phyloP scores from a whole-genome alignment of 1,140 invertebrate genomes.

The Atta texana region DNA sequence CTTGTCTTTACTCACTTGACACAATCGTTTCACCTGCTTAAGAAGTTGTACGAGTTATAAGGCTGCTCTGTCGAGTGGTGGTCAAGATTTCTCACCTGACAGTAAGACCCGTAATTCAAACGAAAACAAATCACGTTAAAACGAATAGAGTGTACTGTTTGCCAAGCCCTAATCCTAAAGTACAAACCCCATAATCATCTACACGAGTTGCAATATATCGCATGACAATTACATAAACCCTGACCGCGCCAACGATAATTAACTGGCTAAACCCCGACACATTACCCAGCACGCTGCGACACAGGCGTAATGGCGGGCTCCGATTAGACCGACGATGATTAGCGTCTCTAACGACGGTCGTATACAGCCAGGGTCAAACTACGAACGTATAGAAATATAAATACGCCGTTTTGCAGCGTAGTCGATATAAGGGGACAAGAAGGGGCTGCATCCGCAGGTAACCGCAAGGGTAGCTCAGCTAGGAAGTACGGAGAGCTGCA shows the following conservation, averaged over 20 bases:
- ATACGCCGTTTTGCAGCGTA: slow-evolving; percentile 65
- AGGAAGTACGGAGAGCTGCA: slow-evolving; percentile 74
- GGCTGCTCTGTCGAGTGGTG: background rate
- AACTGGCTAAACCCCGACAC: slow-evolving; percentile 23
- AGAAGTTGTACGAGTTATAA: slow-evolving; percentile 6
- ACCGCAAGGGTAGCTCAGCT: slow-evolving; percentile 51
- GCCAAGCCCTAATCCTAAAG: background rate
- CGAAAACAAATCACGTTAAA: slow-evolving; percentile 1
- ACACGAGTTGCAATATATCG: slow-evolving; percentile 7
- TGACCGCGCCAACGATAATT: slow-evolving; percentile 34
- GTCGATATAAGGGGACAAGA: slow-evolving; percentile 12
- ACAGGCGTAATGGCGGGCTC: background rate
- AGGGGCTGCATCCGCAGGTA: slow-evolving; percentile 52
- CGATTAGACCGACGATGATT: slow-evolving; percentile 34
- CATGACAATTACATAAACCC: slow-evolving; percentile 23
- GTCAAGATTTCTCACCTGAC: slow-evolving; percentile 3
- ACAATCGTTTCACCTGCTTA: slow-evolving; percentile 36
- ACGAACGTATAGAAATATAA: slow-evolving; percentile 74
- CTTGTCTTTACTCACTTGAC: slow-evolving; percentile 38
- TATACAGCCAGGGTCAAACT: slow-evolving; percentile 65
- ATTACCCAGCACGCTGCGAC: background rate
- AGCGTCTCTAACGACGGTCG: slow-evolving; percentile 49
- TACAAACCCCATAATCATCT: slow-evolving; percentile 19
- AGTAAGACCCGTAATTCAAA: background rate
- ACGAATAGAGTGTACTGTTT: slow-evolving; percentile 4